Conservation (phyloP, 2,797 vertebrate genomes). For the Diglossa cyanea region DNA sequence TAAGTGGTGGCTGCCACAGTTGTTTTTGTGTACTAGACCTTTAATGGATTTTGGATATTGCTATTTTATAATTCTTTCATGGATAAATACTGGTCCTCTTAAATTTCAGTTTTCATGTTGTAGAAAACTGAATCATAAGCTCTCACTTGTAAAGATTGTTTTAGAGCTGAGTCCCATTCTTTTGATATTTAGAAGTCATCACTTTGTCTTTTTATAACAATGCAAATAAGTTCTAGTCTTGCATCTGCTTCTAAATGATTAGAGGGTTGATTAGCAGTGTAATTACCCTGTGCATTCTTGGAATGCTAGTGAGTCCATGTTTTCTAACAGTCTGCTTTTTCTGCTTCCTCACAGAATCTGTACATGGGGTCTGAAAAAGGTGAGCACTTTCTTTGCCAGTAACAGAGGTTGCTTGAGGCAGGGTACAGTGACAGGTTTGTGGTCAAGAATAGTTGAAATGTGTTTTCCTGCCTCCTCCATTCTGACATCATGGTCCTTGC, state of each 20-base stretch:
- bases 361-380: conserved; percentile 95
- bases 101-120: not conserved
- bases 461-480: not conserved
- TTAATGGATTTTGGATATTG: not conserved
- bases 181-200: not conserved
- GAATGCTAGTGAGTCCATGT: not conserved
- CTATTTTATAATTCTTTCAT: not conserved
- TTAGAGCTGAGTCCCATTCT: not conserved
- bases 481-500: not conserved
- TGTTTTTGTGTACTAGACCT: not conserved
- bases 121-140: not conserved
- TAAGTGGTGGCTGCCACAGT: conserved; percentile 71
- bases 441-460: not conserved
- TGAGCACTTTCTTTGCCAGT: conserved; percentile 62
- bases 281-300: not conserved
- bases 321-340: conserved; percentile 24
- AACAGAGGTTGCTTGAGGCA: not conserved
- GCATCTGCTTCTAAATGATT: not conserved
- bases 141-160: not conserved
- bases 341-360: conserved; percentile 83
- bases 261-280: not conserved
- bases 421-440: not conserved
- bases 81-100: not conserved
- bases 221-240: not conserved
- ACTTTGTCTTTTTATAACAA: not conserved